phyloP scores from a whole-genome alignment of 2,888 invertebrate genomes.

The Perizoma flavofasciatum region DNA sequence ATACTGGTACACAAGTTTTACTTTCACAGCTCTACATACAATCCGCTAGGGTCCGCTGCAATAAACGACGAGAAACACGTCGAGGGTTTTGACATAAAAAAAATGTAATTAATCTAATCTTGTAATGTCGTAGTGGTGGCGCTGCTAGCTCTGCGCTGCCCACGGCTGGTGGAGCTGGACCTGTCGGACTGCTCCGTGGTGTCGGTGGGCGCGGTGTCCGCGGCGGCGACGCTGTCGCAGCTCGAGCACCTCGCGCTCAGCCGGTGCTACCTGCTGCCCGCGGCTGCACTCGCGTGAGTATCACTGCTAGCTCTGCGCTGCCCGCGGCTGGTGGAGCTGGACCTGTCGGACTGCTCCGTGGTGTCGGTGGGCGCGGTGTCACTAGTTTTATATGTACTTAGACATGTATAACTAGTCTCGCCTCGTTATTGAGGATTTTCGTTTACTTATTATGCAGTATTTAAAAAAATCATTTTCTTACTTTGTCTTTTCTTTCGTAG shows the following conservation, averaged over 20 bases:
- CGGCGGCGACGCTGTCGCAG: conserved; percentile 68
- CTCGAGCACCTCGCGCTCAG: conserved; percentile 90
- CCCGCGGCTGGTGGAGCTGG: conserved; percentile 90
- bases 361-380: conserved; percentile 83
- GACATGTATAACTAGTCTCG: no score
- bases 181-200: conserved; percentile 93
- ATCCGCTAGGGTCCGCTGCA: no score
- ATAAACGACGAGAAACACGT: no score
- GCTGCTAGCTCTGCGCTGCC: conserved; percentile 86
- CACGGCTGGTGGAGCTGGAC: conserved; percentile 91
- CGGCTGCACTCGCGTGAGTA: conserved; percentile 88
- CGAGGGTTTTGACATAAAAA: no score
- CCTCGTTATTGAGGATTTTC: no score
- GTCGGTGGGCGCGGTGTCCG: conserved; percentile 76
- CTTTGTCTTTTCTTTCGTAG: no score
- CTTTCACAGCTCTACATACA: no score
- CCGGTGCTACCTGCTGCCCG: conserved; percentile 92
- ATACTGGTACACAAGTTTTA: no score
- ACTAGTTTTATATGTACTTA: no score
- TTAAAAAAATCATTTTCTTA: no score
- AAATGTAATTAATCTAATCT: neutral
- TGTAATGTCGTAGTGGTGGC: conserved; percentile 84
- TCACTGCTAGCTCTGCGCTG: conserved; percentile 75
- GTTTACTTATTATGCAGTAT: no score
- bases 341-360: conserved; percentile 93